Evolutionary conservation across 2,113 vertebrate genomes (phyloP).

Genomic region (human (Homo sapiens)): DNA sequence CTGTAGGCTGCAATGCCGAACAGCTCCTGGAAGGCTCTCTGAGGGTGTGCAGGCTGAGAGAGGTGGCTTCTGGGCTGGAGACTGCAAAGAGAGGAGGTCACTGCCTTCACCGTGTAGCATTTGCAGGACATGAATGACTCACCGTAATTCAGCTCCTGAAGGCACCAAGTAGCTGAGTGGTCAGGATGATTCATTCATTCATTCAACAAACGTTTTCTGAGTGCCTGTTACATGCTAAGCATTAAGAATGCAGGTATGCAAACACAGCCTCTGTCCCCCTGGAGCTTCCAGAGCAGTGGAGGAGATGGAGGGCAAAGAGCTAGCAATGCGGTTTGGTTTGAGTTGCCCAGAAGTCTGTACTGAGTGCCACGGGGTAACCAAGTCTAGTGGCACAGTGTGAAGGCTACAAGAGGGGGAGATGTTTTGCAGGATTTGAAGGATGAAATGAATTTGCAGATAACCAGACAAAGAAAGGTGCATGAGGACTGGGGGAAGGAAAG

Average conservation of each 20-base stretch:
- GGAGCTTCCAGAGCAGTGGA: background rate
- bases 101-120: background rate
- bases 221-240: background rate
- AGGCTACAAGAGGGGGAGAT: background rate
- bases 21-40: background rate
- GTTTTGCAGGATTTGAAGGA: background rate
- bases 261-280: background rate
- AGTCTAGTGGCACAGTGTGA: background rate
- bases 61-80: background rate
- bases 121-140: slow-evolving; percentile 41
- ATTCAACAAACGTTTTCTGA: background rate
- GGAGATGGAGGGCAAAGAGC: background rate
- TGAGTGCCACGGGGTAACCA: background rate
- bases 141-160: background rate
- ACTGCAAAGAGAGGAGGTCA: slow-evolving; percentile 32
- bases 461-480: background rate
- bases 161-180: background rate
- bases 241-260: background rate
- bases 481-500: background rate
- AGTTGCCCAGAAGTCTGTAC: background rate
- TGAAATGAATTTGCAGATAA: background rate
- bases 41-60: background rate
- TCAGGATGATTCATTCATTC: background rate
- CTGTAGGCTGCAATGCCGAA: background rate
- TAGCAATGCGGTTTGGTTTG: background rate